Evolutionary conservation across 2,113 vertebrate genomes (phyloP).

Genomic region (Corythornis cristatus): DNA sequence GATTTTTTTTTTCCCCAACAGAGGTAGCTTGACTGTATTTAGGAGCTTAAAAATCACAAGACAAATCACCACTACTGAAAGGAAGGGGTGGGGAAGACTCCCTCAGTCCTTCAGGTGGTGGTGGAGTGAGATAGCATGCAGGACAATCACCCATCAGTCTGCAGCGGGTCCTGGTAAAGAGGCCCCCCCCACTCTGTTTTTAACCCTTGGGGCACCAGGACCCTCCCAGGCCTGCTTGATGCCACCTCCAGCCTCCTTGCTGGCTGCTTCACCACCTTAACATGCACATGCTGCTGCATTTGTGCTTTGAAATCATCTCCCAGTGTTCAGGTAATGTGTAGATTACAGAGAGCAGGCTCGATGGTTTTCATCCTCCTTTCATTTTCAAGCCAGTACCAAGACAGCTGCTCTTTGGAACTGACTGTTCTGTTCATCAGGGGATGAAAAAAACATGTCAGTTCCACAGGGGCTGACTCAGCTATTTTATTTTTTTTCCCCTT

Average conservation of each 20-base stretch:
- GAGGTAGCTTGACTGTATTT: not conserved
- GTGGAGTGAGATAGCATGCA: not conserved
- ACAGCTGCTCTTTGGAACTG: not conserved
- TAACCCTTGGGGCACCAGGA: not conserved
- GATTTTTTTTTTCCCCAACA: too few relatives aligned
- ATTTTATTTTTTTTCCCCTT: not conserved
- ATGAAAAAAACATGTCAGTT: constrained; percentile 24
- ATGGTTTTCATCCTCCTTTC: not conserved
- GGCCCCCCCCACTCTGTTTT: not conserved
- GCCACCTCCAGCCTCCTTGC: not conserved
- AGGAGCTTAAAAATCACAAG: not conserved
- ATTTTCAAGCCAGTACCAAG: not conserved
- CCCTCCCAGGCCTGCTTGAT: not conserved
- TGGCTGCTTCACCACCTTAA: not conserved
- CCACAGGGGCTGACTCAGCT: not conserved
- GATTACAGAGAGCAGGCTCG: not conserved
- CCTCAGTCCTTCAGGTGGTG: not conserved
- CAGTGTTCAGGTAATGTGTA: not conserved
- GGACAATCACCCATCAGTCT: not conserved
- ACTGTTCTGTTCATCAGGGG: not conserved
- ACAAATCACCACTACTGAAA: not conserved
- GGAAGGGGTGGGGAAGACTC: not conserved
- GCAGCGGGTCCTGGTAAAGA: not conserved
- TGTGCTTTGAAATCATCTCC: not conserved
- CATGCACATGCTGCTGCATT: accelerated